Conservation (phyloP, 2,797 vertebrate species). For the Propithecus deckenii region DNA sequence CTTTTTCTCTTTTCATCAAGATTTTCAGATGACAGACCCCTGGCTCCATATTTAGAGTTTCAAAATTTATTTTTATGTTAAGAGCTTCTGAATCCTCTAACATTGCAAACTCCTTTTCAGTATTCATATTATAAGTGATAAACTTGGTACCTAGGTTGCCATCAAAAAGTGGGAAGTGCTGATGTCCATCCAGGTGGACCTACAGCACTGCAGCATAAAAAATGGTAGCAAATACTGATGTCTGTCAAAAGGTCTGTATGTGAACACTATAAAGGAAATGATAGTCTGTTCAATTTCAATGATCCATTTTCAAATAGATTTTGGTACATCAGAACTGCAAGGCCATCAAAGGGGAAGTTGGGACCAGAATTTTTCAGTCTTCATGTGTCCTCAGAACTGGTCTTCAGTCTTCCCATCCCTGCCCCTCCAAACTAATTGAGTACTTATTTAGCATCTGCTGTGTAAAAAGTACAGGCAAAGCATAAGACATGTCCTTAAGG, state of each 20-base stretch:
- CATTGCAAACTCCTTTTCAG: neutral
- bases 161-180: neutral
- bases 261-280: neutral
- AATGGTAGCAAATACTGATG: neutral
- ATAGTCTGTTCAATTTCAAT: neutral
- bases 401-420: neutral
- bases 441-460: neutral
- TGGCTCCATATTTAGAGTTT: constrained; percentile 14
- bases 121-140: neutral
- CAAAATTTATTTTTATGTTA: neutral
- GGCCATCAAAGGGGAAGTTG: neutral
- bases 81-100: neutral
- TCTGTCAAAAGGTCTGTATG: neutral
- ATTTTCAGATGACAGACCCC: neutral
- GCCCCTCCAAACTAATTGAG: neutral
- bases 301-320: neutral
- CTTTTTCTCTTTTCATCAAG: neutral
- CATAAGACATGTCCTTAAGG: neutral
- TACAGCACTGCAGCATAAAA: neutral
- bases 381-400: neutral
- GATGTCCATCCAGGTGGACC: neutral
- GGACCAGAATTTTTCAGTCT: neutral
- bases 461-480: neutral
- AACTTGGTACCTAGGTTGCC: neutral
- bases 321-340: neutral